phyloP scores from a whole-genome alignment of 2,888 invertebrate species.

The Tipula lateralis region DNA sequence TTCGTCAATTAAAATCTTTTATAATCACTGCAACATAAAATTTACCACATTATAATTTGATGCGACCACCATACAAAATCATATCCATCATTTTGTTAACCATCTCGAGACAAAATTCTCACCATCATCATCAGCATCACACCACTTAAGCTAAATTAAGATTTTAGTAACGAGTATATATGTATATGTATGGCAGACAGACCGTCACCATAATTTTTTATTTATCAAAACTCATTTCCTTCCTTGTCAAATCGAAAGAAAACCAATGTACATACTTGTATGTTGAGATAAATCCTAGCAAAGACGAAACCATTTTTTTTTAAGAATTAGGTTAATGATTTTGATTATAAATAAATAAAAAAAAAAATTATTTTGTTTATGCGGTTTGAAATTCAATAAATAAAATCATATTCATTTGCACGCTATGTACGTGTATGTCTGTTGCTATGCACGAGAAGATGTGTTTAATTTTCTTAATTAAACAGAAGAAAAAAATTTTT shows the following conservation, averaged over 20 bases:
- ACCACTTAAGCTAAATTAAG: background rate
- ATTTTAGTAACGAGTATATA: background rate
- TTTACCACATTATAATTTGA: background rate
- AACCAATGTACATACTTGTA: background rate
- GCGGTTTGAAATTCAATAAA: background rate
- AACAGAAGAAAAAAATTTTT: background rate
- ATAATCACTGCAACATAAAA: background rate
- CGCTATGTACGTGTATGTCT: background rate
- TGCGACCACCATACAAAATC: background rate
- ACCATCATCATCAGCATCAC: background rate
- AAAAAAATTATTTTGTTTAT: background rate
- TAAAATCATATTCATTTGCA: background rate
- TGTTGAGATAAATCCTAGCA: background rate
- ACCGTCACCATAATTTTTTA: background rate
- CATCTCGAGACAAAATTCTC: background rate
- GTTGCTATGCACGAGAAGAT: background rate
- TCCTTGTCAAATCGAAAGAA: background rate
- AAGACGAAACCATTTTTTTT: background rate
- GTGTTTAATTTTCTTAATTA: conserved; percentile 7
- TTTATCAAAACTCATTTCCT: background rate
- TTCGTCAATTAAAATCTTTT: background rate
- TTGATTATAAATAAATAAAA: background rate
- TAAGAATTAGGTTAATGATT: background rate
- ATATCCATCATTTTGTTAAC: background rate
- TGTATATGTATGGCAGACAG: background rate